phyloP scores from a whole-genome alignment of 2,113 vertebrate species.

The Tamias sibiricus region DNA sequence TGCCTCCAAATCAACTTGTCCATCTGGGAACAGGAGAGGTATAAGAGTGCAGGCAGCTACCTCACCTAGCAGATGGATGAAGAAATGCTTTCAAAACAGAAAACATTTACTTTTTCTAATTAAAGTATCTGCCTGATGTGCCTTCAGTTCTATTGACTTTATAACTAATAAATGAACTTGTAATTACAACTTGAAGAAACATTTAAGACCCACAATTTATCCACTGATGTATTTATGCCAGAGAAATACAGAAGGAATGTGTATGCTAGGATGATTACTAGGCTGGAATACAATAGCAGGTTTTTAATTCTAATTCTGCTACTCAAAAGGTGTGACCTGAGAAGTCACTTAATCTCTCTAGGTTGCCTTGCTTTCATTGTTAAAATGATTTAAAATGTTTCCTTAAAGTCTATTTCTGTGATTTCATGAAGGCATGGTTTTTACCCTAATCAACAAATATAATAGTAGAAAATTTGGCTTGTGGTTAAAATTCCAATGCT shows the following conservation, averaged over 20 bases:
- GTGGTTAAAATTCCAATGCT: not conserved
- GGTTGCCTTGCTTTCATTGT: not conserved
- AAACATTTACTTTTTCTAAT: constrained; percentile 36
- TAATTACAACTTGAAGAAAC: not conserved
- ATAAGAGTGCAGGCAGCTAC: not conserved
- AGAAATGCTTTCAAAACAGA: constrained; percentile 25
- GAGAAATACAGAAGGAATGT: not conserved
- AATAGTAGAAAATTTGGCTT: not conserved
- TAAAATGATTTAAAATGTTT: not conserved
- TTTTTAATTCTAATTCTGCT: not conserved
- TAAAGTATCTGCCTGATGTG: not conserved
- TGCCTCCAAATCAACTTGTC: constrained; percentile 32
- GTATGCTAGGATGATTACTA: not conserved
- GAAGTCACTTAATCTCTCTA: not conserved
- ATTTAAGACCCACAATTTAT: not conserved
- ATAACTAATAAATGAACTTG: constrained; percentile 27
- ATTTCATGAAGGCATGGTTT: not conserved
- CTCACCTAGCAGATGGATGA: constrained; percentile 23
- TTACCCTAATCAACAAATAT: not conserved
- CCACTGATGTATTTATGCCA: not conserved
- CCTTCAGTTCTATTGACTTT: not conserved
- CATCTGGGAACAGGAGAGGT: not conserved
- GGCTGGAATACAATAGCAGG: not conserved
- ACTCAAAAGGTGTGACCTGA: not conserved
- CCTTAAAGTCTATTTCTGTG: not conserved